Evolutionary conservation across 2,888 invertebrate genomes (phyloP).

Genomic region (Gryllus longicercus): DNA sequence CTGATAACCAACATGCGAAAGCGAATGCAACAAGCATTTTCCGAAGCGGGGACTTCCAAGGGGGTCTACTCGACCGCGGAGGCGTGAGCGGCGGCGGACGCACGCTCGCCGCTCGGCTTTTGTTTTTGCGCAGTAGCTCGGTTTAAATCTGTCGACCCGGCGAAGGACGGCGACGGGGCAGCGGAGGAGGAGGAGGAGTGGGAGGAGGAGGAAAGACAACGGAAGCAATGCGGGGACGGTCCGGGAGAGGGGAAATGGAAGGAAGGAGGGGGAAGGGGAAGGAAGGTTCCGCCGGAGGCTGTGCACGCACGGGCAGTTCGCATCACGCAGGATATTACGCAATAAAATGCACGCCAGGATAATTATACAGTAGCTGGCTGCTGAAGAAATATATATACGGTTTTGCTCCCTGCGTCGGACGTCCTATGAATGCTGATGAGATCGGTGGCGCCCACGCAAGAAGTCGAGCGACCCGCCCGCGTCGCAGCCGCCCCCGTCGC

Average conservation of each 20-base stretch:
- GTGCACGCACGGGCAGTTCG: background rate
- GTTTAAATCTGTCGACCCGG: no score
- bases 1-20: no score
- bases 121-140: no score
- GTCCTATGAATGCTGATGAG: conserved; percentile 11
- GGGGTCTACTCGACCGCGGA: no score
- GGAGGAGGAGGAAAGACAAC: no score
- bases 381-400: conserved; percentile 17
- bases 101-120: no score
- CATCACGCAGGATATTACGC: background rate
- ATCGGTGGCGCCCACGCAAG: background rate
- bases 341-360: background rate
- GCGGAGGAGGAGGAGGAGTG: no score
- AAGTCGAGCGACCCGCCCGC: background rate
- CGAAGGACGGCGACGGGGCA: no score
- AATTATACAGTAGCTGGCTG: conserved; percentile 4
- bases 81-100: no score
- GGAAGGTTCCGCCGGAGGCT: background rate
- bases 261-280: background rate
- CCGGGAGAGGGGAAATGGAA: background rate
- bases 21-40: no score
- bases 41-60: no score
- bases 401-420: background rate
- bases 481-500: no score
- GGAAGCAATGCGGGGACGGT: background rate